These are phyloP conservation scores for Ammospiza caudacuta DNA, from an alignment of 2,113 vertebrate genomes.

Conservation along the genomic window DNA sequence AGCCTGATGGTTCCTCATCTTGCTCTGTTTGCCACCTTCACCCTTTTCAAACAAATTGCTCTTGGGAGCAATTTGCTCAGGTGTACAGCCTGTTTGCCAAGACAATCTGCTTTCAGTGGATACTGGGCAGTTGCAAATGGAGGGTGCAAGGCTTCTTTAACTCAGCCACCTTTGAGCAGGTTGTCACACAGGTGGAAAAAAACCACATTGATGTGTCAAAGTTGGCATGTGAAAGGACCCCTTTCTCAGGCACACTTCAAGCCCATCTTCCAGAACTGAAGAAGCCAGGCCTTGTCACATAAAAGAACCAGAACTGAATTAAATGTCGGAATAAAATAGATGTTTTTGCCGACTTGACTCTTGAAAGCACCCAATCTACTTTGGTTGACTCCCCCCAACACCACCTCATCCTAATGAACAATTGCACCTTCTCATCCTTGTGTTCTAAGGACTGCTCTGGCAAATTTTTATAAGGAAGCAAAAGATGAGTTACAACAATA, in stretches of 20 bases:
- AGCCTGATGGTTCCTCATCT: background rate
- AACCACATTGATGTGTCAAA: background rate
- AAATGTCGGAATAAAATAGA: background rate
- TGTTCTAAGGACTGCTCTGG: background rate
- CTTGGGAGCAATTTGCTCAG: background rate
- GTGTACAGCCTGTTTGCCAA: background rate
- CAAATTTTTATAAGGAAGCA: background rate
- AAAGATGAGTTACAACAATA: rapidly evolving
- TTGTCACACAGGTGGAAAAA: background rate
- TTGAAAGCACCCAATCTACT: background rate
- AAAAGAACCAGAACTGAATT: background rate
- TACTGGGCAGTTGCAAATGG: background rate
- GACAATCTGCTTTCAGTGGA: background rate
- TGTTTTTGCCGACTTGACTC: background rate
- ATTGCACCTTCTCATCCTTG: background rate
- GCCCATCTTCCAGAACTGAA: background rate
- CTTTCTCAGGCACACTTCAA: background rate
- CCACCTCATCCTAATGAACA: background rate
- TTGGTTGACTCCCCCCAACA: rapidly evolving
- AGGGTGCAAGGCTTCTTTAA: background rate
- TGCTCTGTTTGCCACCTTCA: background rate
- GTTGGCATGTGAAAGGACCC: background rate
- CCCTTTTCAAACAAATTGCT: background rate
- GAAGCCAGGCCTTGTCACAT: background rate
- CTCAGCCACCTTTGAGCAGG: background rate